Conservation (phyloP, 2,113 vertebrate species). For the Phrynosoma platyrhinos region DNA sequence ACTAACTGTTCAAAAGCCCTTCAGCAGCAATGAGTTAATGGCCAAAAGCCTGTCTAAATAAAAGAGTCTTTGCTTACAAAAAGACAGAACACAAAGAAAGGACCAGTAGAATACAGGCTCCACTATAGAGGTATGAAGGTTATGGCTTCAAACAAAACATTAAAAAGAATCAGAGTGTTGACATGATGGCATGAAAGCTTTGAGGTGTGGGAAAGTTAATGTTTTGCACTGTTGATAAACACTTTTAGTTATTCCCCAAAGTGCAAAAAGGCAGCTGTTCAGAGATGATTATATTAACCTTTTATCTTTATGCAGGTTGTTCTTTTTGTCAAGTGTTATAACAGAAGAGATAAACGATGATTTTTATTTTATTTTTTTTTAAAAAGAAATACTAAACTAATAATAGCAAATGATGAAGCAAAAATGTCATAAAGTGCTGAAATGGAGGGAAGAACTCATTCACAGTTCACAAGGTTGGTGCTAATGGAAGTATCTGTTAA, state of each 20-base stretch:
- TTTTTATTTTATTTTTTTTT: too few relatives aligned
- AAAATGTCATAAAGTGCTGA: neutral
- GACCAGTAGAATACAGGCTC: too few relatives aligned
- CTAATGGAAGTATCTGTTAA: constrained; percentile 2
- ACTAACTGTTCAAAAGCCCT: too few relatives aligned
- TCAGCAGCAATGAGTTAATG: too few relatives aligned
- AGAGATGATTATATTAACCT: constrained; percentile 33
- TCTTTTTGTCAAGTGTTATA: constrained; percentile 5
- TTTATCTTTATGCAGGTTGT: constrained; percentile 26
- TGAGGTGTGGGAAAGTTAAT: neutral
- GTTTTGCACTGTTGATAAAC: neutral
- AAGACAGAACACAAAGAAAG: too few relatives aligned
- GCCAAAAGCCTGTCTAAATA: too few relatives aligned
- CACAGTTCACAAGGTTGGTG: neutral
- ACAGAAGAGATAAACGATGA: neutral
- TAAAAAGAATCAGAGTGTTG: constrained; percentile 5
- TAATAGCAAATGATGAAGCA: constrained; percentile 17
- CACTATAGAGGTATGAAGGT: neutral
- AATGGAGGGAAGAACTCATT: neutral
- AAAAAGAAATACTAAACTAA: neutral
- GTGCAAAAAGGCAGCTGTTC: constrained; percentile 23
- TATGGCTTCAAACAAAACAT: neutral
- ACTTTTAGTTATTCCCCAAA: constrained; percentile 4
- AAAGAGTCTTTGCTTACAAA: too few relatives aligned
- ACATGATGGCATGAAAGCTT: neutral